Percentiles rank a stretch among this genome's conserved stretches.
Conservation (phyloP, 1,140 invertebrate species). For the Achroia grisella region DNA sequence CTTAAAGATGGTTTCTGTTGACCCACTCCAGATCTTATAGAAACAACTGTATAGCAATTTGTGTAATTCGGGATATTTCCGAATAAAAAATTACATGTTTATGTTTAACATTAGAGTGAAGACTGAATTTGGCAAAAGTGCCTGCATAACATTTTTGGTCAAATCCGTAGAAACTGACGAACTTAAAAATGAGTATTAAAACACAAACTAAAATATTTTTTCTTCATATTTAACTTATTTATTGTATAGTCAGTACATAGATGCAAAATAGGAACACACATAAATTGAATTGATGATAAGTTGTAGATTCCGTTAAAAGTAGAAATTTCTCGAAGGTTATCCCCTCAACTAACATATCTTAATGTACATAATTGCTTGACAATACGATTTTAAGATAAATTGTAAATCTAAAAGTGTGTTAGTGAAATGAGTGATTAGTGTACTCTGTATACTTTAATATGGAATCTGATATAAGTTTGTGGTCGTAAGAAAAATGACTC, state of each 20-base stretch:
- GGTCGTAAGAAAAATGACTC: no score
- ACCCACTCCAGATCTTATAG: slow-evolving; percentile 78
- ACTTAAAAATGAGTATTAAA: neutral
- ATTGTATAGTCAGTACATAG: neutral
- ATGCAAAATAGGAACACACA: neutral
- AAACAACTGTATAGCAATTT: slow-evolving; percentile 75
- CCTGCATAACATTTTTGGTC: slow-evolving; percentile 35
- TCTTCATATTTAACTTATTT: neutral
- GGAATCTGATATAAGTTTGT: no score
- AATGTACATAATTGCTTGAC: slow-evolving; percentile 70
- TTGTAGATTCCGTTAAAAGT: neutral
- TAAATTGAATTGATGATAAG: neutral
- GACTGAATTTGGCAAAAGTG: slow-evolving; percentile 64
- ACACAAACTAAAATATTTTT: neutral
- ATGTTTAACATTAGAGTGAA: slow-evolving; percentile 40
- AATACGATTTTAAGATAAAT: slow-evolving; percentile 65
- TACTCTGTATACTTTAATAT: neutral
- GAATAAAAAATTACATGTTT: slow-evolving; percentile 16
- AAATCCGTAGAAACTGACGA: slow-evolving; percentile 6
- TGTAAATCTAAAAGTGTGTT: slow-evolving; percentile 24
- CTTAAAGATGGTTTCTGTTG: slow-evolving; percentile 84
- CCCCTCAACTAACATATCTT: slow-evolving; percentile 69
- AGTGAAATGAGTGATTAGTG: slow-evolving; percentile 6
- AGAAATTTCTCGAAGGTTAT: slow-evolving; percentile 4
- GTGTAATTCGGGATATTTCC: slow-evolving; percentile 13